Evolutionary conservation across 64 coral and sea anemone species (phyloP).

Genomic region (Pocillopora damicornis): DNA sequence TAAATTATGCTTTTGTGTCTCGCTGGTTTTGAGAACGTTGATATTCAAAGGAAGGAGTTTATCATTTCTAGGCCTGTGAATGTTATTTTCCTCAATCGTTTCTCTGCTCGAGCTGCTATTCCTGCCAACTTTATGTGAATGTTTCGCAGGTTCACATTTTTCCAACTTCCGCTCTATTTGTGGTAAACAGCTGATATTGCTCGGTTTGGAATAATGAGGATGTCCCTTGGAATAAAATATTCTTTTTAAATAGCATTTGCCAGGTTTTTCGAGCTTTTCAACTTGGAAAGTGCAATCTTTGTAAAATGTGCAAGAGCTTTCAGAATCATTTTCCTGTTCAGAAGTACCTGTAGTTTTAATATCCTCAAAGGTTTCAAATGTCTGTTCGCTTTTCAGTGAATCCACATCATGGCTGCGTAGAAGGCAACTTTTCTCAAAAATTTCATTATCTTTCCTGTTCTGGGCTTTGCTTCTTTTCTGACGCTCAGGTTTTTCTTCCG

Average conservation of each 20-base stretch:
- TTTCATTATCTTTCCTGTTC: neutral
- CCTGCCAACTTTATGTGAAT: neutral
- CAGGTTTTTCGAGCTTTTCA: neutral
- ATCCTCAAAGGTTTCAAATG: neutral
- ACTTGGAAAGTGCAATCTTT: neutral
- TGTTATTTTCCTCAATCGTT: neutral
- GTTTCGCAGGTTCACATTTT: neutral
- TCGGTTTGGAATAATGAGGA: neutral
- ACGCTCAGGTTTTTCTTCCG: neutral
- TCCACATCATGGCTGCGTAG: neutral
- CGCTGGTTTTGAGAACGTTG: neutral
- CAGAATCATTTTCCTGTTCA: neutral
- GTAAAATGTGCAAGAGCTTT: neutral
- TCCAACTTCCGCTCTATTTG: neutral
- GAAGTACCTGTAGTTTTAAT: neutral
- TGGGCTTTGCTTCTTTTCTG: neutral
- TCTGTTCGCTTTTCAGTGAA: neutral
- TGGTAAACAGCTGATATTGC: neutral
- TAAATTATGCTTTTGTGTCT: slow-evolving; percentile 9
- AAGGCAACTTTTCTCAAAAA: neutral
- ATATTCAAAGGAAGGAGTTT: slow-evolving; percentile 14
- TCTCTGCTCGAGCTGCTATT: neutral
- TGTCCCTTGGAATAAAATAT: slow-evolving; percentile 35
- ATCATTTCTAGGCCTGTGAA: neutral
- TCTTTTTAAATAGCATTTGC: neutral